phyloP scores from a whole-genome alignment of 1,140 invertebrate species.

The Gryllus bimaculatus region DNA sequence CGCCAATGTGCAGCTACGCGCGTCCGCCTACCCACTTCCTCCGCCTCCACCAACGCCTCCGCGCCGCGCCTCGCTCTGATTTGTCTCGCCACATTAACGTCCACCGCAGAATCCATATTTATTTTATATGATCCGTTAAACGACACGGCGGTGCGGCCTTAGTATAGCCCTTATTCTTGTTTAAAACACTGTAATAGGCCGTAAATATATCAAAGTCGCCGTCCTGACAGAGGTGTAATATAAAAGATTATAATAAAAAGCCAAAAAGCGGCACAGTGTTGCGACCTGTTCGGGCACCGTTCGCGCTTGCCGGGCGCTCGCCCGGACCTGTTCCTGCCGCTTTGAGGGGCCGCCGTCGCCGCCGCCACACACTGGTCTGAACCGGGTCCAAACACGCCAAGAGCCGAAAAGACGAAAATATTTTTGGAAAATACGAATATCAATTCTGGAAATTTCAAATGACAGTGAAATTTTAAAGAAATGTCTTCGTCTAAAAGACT shows the following conservation, averaged over 20 bases:
- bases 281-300: neutral
- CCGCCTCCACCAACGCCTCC: too few relatives aligned
- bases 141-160: neutral
- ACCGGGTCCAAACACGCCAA: neutral
- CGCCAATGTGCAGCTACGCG: too few relatives aligned
- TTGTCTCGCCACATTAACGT: conserved; percentile 3
- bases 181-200: conserved; percentile 4
- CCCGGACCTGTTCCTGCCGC: neutral
- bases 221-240: neutral
- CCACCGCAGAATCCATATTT: neutral
- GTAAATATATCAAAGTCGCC: neutral
- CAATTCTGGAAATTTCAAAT: too few relatives aligned
- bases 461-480: too few relatives aligned
- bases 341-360: neutral
- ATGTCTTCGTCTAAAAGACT: too few relatives aligned
- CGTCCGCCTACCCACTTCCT: too few relatives aligned
- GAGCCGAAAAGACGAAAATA: neutral
- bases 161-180: conserved; percentile 1
- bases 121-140: conserved; percentile 6
- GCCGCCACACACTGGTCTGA: neutral
- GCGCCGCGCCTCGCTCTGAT: neutral
- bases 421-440: too few relatives aligned
- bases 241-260: neutral
- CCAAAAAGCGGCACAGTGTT: neutral
- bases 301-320: neutral